Evolutionary conservation across 2,113 vertebrate genomes (phyloP).

Genomic region (Nipponia nippon): DNA sequence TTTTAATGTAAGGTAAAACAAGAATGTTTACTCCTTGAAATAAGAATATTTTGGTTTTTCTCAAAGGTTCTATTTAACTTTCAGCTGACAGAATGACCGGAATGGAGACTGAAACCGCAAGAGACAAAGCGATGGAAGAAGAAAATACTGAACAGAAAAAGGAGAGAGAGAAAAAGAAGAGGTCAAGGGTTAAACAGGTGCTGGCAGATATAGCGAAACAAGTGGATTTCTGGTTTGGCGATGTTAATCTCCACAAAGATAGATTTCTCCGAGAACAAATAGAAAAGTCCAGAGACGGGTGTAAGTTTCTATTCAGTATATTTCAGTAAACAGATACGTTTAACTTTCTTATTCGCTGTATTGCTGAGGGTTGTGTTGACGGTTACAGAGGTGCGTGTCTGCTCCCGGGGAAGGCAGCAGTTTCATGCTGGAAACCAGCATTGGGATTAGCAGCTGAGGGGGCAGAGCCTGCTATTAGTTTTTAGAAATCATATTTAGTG

Average conservation of each 20-base stretch:
- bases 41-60: background rate
- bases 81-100: slow-evolving; percentile 60
- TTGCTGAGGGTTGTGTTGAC: background rate
- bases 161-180: slow-evolving; percentile 93
- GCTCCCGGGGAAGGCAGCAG: background rate
- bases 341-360: background rate
- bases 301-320: slow-evolving; percentile 73
- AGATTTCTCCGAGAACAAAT: slow-evolving; percentile 89
- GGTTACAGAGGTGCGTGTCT: background rate
- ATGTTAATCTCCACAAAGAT: slow-evolving; percentile 97
- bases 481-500: background rate
- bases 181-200: slow-evolving; percentile 93
- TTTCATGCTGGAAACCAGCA: background rate
- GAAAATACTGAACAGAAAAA: slow-evolving; percentile 78
- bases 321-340: background rate
- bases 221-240: slow-evolving; percentile 98
- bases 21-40: background rate
- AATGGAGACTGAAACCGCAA: slow-evolving; percentile 71
- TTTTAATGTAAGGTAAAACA: background rate
- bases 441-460: background rate
- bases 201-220: slow-evolving; percentile 93
- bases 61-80: background rate
- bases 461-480: background rate
- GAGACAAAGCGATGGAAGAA: slow-evolving; percentile 61
- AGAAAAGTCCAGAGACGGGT: slow-evolving; percentile 90